Evolutionary conservation across 2,888 invertebrate genomes (phyloP), one percentile per base, ranked within the genome.

Genomic region (Linnaemya tessellans): DNA sequence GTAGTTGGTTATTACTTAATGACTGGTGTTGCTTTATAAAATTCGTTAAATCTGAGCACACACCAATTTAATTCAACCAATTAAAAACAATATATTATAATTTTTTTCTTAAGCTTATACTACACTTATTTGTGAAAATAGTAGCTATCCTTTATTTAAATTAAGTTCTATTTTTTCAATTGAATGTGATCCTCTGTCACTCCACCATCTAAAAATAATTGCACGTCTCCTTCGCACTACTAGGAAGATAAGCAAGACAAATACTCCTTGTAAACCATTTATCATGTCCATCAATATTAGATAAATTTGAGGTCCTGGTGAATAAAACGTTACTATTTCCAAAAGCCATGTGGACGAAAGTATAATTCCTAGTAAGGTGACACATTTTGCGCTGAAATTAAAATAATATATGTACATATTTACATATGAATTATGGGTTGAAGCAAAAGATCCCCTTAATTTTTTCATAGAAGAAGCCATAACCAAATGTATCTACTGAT

Each of bases 291-390:
- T 95, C 22, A 95, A 93, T 0, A 95, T 94, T 93, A 95, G 94
- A n/a, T 88, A 89, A 79, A 89, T 89, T 73, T 89, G 89, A 4
- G 88, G 89, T 10, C 90, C 90, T 15, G 91, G 90, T 15, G 91
- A 91, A 91, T 93, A 92, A 68, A 68, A 96, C 0, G 96, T 95
- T 0, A 96, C 93, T 86, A 96, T 93, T 91, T 96, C 96, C 90
- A 96, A 93, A 41, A 94, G 93, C 96, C 96, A 96, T 68, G 95
- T 95, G 10, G 95, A 92, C 0, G 95, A 95, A 94, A 96, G 95
- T 84, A 96, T 94, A 83, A 94, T 92, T 75, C 95, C 95, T 8
- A 96, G 93, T 51, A 95, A 87, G 30, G 90, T 89, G 0, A 92
- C 91, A 83, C 92, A 92, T 83, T 91, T 92, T 22, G 92, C 91